These are phyloP conservation scores for Arctopsyche grandis DNA, from an alignment of 1,140 invertebrate genomes.

Conservation along the genomic window DNA sequence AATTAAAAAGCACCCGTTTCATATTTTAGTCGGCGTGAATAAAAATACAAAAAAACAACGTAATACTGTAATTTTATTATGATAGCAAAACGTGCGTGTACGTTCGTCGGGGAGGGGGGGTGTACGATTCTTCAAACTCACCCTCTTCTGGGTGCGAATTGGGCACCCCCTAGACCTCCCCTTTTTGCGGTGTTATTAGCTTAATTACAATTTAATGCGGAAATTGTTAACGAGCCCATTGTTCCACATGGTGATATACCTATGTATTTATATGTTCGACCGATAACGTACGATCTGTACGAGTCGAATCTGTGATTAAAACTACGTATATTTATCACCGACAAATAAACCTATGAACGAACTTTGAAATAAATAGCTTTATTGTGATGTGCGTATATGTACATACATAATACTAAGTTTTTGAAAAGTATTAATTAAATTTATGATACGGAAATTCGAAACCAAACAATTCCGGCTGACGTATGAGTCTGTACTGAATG, in stretches of 20 bases:
- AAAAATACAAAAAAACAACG: neutral
- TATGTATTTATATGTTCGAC: neutral
- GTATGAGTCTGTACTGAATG: no score
- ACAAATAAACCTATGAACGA: neutral
- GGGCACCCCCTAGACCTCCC: neutral
- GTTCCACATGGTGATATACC: conserved; percentile 3
- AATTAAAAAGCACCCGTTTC: conserved; percentile 30
- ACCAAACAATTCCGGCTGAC: no score
- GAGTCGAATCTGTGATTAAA: no score
- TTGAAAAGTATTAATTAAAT: neutral
- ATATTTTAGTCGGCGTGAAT: neutral
- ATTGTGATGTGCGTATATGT: no score
- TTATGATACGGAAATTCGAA: no score
- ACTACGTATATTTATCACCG: no score
- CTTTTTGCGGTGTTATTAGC: conserved; percentile 37
- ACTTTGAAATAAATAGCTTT: neutral
- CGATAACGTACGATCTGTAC: neutral
- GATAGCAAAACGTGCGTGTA: conserved; percentile 10
- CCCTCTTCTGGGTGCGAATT: neutral
- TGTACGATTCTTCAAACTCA: neutral
- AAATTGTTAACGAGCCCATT: conserved; percentile 45
- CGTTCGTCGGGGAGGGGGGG: neutral
- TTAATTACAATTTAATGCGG: conserved; percentile 45
- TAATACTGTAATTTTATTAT: conserved; percentile 29
- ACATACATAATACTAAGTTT: neutral